phyloP scores from a whole-genome alignment of 2,888 invertebrate species.

The Isotomurus palustris region DNA sequence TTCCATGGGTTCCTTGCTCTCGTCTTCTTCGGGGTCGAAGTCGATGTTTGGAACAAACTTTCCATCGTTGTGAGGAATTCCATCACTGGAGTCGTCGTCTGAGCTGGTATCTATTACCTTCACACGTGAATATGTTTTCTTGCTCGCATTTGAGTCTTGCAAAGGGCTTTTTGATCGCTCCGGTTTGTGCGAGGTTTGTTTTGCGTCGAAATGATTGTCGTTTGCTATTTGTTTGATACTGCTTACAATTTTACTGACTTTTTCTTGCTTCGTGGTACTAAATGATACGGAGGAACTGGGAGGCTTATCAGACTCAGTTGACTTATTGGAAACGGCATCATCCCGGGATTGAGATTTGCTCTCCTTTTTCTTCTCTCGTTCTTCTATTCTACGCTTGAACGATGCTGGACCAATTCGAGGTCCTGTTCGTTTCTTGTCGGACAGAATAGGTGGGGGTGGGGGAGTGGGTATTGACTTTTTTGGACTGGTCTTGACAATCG shows the following conservation, averaged over 20 bases:
- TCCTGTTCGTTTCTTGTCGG: background rate
- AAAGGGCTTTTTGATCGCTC: too few species aligned
- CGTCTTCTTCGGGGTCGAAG: background rate
- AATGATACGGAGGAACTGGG: too few species aligned
- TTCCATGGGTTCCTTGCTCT: background rate
- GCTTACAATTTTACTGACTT: too few species aligned
- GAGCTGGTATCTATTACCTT: background rate
- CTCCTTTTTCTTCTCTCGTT: background rate
- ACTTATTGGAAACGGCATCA: too few species aligned
- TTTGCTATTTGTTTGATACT: too few species aligned
- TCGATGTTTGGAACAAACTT: background rate
- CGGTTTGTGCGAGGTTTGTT: too few species aligned
- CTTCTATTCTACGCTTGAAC: background rate
- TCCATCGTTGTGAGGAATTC: constrained; percentile 1
- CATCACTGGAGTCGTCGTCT: constrained; percentile 11
- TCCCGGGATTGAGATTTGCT: too few species aligned
- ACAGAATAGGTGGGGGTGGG: background rate
- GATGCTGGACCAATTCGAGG: background rate
- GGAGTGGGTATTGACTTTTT: background rate
- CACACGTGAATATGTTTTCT: too few species aligned
- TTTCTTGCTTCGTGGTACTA: too few species aligned
- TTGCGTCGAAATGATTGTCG: too few species aligned
- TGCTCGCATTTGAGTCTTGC: too few species aligned
- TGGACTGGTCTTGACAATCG: background rate
- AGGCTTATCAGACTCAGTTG: too few species aligned